Evolutionary conservation across 2,797 vertebrate genomes (phyloP), one percentile per base, ranked within the genome.

Genomic region (Limosa lapponica): DNA sequence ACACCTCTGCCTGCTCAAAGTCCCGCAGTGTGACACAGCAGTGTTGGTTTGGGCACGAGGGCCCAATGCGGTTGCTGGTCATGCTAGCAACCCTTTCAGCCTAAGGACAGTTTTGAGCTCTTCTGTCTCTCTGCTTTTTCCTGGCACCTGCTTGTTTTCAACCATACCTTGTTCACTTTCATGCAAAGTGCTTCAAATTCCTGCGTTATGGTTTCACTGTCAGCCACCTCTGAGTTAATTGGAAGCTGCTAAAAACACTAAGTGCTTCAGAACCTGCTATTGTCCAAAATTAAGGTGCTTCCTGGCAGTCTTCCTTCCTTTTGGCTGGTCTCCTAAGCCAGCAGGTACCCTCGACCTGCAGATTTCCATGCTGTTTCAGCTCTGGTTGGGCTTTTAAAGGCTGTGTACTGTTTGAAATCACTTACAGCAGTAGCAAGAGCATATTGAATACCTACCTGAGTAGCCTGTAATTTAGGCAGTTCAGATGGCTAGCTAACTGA

Each of bases 11-110:
- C 11, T 28, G n/a, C 6, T n/a, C 46, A 4, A 24, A 41, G 18
- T 13, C 34, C 44, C 2, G 1, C 0, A 0, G 8, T 4, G 25
- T 17, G 28, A n/a, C 48, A 7, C 25, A 52, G 34, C 36, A 59
- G 19, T 27, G 14, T 34, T 34, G 17, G 20, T 74, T 43, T 27
- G 18, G 22, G 4, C 28, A 36, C 1, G 0, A 14, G 13, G 5
- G 16, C 16, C 41, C 30, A 36, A 3, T 0, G 1, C 69, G 24
- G 28, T 17, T 58, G 8, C 16, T 58, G 24, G 23, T 73, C 9
- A 3, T 16, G 32, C 14, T 67, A 52, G 16, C 20, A 70, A 8
- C 15, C 10, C 15, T 58, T 6, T 79, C 34, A 49, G 17, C 9
- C 24, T 43, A 51, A 30, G n/a, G 24, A 19, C 2, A 41, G 8